A percentile compares a stretch with the other conserved stretches of the same genome.
Evolutionary conservation across 2,113 vertebrate species (phyloP).

Genomic region (Tinamus guttatus): DNA sequence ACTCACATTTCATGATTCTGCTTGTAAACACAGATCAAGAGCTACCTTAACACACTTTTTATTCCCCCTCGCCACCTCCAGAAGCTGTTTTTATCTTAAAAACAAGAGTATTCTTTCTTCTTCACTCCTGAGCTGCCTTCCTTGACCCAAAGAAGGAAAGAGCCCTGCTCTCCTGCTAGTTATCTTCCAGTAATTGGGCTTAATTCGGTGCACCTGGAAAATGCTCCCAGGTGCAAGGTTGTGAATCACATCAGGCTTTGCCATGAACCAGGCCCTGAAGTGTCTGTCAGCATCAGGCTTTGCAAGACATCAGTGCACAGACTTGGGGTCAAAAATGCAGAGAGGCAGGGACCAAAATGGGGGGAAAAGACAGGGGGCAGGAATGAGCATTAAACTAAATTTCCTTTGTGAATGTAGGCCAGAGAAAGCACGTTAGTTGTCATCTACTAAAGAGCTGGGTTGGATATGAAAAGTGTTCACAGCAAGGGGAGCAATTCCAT

Average conservation of each 20-base stretch:
- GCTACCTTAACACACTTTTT: fast-evolving
- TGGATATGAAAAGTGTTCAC: neutral
- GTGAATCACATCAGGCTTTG: neutral
- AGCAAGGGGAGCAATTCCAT: neutral
- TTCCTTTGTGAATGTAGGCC: neutral
- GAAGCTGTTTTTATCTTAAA: neutral
- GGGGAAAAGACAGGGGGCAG: neutral
- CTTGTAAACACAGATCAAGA: neutral
- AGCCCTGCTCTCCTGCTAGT: fast-evolving
- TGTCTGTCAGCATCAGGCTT: fast-evolving
- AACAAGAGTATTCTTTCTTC: fast-evolving
- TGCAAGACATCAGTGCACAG: neutral
- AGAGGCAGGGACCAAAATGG: neutral
- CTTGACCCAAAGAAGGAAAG: fast-evolving
- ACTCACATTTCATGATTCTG: fast-evolving
- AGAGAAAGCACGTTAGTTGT: neutral
- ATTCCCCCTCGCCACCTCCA: fast-evolving
- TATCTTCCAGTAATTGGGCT: neutral
- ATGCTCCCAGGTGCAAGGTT: too few species aligned
- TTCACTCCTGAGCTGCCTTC: neutral
- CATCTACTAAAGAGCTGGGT: neutral
- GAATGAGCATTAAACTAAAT: fast-evolving
- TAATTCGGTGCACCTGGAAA: neutral
- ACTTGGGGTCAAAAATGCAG: neutral
- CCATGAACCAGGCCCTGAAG: neutral